Evolutionary conservation across 2,797 vertebrate genomes (phyloP).

Genomic region (Buphagus erythrorhynchus): DNA sequence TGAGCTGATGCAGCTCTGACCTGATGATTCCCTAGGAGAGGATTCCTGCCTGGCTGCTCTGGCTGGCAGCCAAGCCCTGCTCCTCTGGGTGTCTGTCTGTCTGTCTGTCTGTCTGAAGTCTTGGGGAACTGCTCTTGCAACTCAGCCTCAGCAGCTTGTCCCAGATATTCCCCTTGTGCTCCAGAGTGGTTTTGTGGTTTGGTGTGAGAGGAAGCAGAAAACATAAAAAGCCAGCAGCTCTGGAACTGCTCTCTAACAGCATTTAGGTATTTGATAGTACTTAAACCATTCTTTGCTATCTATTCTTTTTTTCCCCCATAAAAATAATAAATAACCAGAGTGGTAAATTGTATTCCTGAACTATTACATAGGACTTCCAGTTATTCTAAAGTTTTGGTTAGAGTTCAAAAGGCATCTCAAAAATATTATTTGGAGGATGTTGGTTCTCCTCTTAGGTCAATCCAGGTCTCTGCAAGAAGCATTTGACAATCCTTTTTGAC

Average conservation of each 20-base stretch:
- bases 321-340: neutral
- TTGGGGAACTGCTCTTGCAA: neutral
- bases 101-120: neutral
- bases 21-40: neutral
- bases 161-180: neutral
- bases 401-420: neutral
- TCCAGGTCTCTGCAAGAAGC: neutral
- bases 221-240: neutral
- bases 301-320: rapidly evolving
- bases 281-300: neutral
- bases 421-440: neutral
- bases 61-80: neutral
- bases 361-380: neutral
- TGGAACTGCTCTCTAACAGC: neutral
- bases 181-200: neutral
- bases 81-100: neutral
- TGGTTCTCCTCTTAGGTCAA: neutral
- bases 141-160: neutral
- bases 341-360: neutral
- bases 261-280: neutral
- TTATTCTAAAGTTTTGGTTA: neutral
- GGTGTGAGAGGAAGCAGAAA: neutral
- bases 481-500: neutral
- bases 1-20: neutral
- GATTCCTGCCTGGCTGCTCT: rapidly evolving